Base-by-base conservation (phyloP, 2,888 invertebrate species). In the Conops quadrifasciatus region DNA sequence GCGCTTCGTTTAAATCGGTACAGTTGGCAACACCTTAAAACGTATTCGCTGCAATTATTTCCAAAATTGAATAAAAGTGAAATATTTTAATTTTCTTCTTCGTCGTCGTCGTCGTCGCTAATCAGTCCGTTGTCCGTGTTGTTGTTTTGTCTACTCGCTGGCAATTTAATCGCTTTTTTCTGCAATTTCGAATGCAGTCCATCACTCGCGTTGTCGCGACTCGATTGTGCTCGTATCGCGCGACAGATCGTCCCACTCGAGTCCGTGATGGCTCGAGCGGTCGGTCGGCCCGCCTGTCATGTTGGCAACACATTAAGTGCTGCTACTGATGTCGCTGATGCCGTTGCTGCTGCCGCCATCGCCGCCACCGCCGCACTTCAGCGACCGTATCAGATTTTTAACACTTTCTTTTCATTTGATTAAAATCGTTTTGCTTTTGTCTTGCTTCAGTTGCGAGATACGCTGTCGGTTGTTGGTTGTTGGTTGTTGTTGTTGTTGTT, bases 391-490 rank as follows among this genome's bases (percentile, higher is more conserved):
- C 66, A 53, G 36, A 67, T 53, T 67, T 67, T 60, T 60, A 67
- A 67, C 67, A 67, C 67, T 67, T 67, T 67, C 67, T 59, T 67
- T 67, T 67, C 60, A 60, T 67, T 59, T 67, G 60, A 60, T 47
- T 67, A 30, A 45, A 67, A 67, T 47, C 49, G 56, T 1, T 56
- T 67, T 67, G 24, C 15, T 19, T 56, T 49, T 26, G 21, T 47
- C 11, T 4, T 26, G n/a, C 28, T 59, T 62, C 1, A 36, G 36
- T 36, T 36, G 36, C 9, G 36, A n/a, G n/a, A 36, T 36, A 36
- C 5, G 36, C 2, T 62, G 30, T 28, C 19, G 19, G 13, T 62
- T 62, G n/a, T 30, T 36, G 4, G 30, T 30, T 28, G 16, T 26
- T 26, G n/a, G 49, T 49, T 49, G 4, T 1, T 49, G 3, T 2